A percentile compares a stretch with the other conserved stretches of the same genome.
Evolutionary conservation across 2,797 vertebrate species (phyloP).

Genomic region (Clarias pachynema): DNA sequence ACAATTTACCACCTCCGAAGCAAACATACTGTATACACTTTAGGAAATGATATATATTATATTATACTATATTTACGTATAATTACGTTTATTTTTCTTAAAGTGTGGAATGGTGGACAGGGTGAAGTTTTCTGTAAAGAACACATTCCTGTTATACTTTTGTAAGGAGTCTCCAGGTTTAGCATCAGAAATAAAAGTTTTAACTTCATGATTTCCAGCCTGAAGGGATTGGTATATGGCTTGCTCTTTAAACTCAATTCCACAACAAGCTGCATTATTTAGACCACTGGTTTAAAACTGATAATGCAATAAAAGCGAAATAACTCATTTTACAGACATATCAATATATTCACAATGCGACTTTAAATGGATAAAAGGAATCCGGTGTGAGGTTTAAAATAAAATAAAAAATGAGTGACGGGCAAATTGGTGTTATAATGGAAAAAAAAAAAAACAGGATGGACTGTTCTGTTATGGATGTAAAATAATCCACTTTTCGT

Average conservation of each 20-base stretch:
- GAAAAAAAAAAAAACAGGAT: background rate
- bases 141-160: background rate
- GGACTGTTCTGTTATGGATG: background rate
- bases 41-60: too few species aligned
- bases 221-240: too few species aligned
- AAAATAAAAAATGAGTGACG: background rate
- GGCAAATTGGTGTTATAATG: background rate
- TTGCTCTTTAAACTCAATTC: too few species aligned
- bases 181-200: background rate
- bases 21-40: too few species aligned
- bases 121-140: background rate
- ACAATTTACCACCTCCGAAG: too few species aligned
- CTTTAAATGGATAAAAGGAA: background rate
- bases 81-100: background rate
- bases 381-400: background rate
- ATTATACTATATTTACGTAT: too few species aligned
- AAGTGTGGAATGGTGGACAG: too few species aligned
- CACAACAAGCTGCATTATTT: background rate
- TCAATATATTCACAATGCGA: background rate
- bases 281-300: background rate
- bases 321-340: too few species aligned
- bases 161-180: background rate
- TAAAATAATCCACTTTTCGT: background rate
- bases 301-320: background rate
- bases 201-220: too few species aligned